A percentile compares a stretch with the other conserved stretches of the same genome.
Evolutionary conservation across 2,888 invertebrate species (phyloP).

Genomic region (Rhamphomyia laevipes): DNA sequence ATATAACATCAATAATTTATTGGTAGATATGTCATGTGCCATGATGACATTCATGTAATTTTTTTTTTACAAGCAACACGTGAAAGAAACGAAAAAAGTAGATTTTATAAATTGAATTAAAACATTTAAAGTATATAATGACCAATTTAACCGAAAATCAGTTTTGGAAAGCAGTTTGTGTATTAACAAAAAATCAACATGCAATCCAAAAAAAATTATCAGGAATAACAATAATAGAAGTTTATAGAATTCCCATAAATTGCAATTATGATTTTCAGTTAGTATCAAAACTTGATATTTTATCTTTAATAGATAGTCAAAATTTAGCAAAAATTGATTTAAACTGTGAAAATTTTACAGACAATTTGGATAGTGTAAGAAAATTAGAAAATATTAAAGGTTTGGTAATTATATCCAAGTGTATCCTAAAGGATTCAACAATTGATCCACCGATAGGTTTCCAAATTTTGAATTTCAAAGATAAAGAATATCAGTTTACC

Average conservation of each 20-base stretch:
- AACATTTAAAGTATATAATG: no score
- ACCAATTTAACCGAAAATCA: constrained; percentile 17
- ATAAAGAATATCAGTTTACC: constrained; percentile 20
- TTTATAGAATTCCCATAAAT: constrained; percentile 15
- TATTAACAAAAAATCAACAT: constrained; percentile 57
- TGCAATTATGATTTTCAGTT: constrained; percentile 1
- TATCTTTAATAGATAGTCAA: constrained; percentile 25
- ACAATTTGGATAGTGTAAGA: not conserved
- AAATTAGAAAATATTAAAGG: no score
- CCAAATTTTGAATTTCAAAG: constrained; percentile 22
- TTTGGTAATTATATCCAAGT: not conserved
- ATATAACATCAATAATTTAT: no score
- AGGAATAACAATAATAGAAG: constrained; percentile 31
- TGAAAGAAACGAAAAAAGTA: no score
- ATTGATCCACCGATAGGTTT: not conserved
- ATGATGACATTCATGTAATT: no score
- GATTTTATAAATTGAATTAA: no score
- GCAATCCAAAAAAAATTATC: constrained; percentile 60
- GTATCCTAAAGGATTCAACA: not conserved
- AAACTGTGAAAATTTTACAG: constrained; percentile 20
- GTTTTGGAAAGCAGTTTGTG: constrained; percentile 52
- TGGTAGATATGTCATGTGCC: no score
- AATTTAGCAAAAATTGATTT: constrained; percentile 17
- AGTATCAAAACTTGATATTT: constrained; percentile 21
- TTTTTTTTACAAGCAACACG: no score